phyloP scores from a whole-genome alignment of 2,888 invertebrate genomes.

The Nemapogon koenigi region DNA sequence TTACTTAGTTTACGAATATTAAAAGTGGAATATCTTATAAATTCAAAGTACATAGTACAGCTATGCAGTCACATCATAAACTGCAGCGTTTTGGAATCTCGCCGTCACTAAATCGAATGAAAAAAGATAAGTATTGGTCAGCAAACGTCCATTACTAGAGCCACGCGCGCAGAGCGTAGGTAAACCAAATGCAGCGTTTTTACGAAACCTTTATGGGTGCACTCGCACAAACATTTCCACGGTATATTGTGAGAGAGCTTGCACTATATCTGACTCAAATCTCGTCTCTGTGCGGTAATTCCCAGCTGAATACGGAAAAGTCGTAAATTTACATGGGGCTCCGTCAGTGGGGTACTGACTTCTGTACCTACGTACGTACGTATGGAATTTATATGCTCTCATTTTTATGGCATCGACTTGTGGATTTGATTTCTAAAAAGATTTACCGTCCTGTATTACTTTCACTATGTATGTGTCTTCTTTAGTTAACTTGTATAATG shows the following conservation, averaged over 20 bases:
- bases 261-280: slow-evolving; percentile 39
- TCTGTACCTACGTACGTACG: slow-evolving; percentile 25
- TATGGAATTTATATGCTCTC: slow-evolving; percentile 32
- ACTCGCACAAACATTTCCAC: slow-evolving; percentile 25
- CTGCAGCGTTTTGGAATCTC: no score
- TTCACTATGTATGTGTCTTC: no score
- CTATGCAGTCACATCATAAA: no score
- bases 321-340: slow-evolving; percentile 49
- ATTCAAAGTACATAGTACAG: no score
- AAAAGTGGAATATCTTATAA: no score
- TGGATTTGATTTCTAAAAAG: background rate
- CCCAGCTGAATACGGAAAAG: slow-evolving; percentile 50
- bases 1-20: no score
- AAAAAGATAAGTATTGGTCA: slow-evolving; percentile 15
- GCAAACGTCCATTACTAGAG: slow-evolving; percentile 14
- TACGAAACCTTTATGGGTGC: slow-evolving; percentile 18
- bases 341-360: slow-evolving; percentile 35
- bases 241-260: slow-evolving; percentile 31
- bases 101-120: slow-evolving; percentile 10
- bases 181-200: slow-evolving; percentile 9
- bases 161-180: slow-evolving; percentile 3
- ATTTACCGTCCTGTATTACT: no score
- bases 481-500: no score
- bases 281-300: slow-evolving; percentile 43
- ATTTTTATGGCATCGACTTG: background rate